Percentiles rank a stretch among this genome's conserved stretches.
Evolutionary conservation across 2,113 vertebrate species (phyloP).

Genomic region (Chloropsis hardwickii): DNA sequence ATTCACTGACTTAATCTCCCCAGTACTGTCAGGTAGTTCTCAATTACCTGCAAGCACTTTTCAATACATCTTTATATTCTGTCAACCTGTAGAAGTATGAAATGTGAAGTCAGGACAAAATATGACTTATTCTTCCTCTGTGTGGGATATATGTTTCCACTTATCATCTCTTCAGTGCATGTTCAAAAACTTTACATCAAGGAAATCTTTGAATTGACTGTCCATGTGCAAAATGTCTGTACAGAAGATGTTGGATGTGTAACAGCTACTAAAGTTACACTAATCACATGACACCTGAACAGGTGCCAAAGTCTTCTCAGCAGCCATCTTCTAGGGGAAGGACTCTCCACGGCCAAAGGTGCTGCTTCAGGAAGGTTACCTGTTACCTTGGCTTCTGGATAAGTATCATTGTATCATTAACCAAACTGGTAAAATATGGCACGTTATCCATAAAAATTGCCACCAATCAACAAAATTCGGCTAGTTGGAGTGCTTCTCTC

Average conservation of each 20-base stretch:
- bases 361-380: neutral
- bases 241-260: neutral
- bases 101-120: neutral
- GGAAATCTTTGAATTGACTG: neutral
- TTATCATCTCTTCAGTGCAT: neutral
- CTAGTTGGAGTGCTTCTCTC: neutral
- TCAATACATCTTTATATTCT: neutral
- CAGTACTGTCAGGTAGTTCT: neutral
- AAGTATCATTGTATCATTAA: neutral
- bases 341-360: neutral
- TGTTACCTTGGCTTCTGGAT: neutral
- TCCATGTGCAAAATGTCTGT: neutral
- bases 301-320: neutral
- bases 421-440: neutral
- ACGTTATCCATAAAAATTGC: neutral
- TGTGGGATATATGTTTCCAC: neutral
- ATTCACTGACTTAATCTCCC: neutral
- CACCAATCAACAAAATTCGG: neutral
- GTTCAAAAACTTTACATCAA: neutral
- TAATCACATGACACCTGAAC: neutral
- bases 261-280: neutral
- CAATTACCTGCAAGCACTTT: neutral
- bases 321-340: neutral
- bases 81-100: neutral
- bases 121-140: neutral